Evolutionary conservation across 2,888 invertebrate species (phyloP), one percentile per base, ranked within the genome.

Genomic region (Drosophila meridiana): DNA sequence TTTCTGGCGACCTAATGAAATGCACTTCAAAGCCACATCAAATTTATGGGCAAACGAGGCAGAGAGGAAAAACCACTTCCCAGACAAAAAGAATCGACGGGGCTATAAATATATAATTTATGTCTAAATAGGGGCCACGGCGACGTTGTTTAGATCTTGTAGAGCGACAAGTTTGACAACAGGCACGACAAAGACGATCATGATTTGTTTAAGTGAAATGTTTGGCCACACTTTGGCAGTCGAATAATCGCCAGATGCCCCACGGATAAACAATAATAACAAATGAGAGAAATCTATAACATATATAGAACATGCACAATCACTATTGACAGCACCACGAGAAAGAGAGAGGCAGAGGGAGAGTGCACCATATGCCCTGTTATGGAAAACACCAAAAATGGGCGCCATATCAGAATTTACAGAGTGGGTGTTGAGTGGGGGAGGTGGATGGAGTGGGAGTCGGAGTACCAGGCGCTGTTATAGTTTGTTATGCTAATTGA

Each of bases 401-500:
- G 81, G 73, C 78, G 81, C 81, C 78, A 42, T 58, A 72, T 62
- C 52, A 66, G 72, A 74, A 71, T 65, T 69, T 71, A 45, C 60
- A 52, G 73, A 76, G 84, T 80, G 82, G 77, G 89, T 73, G 85
- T 69, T 69, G 76, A 81, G 40, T 67, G 59, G 52, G 8, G 38
- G 26, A 48, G 34, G 20, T 13, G 30, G 14, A 28, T 43, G 9
- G 34, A 36, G 32, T 53, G 0, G 36, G 42, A 11, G n/a, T 26
- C 0, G 26, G 20, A 8, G 52, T 40, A 0, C 8, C n/a, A n/a
- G 20, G 47, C 48, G n/a, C 40, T 57, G 36, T 28, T 40, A 65
- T 56, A 80, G 85, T 87, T 86, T 86, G 85, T 87, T 89, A 86
- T 85, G 85, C 90, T 86, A 89, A 86, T 86, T 89, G 90, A 86